These are phyloP conservation scores for Drosophila neotestacea DNA, from an alignment of 2,888 invertebrate genomes.

Conservation along the genomic window DNA sequence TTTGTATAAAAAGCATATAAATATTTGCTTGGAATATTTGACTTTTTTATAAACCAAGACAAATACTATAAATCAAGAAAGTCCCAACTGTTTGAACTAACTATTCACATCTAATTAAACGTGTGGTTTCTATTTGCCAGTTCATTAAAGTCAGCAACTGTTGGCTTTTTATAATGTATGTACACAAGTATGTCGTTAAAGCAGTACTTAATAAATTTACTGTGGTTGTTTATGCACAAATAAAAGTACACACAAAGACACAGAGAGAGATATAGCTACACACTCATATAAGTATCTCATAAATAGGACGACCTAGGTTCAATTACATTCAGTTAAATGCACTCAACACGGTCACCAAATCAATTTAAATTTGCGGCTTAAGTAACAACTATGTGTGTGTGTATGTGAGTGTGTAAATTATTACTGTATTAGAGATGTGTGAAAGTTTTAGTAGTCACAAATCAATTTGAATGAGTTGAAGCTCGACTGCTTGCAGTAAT, in stretches of 20 bases:
- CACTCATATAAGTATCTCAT: constrained; percentile 10
- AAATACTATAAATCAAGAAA: constrained; percentile 16
- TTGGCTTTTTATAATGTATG: constrained; percentile 7
- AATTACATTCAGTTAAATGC: constrained; percentile 68
- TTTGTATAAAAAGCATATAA: background rate
- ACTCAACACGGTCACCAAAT: constrained; percentile 57
- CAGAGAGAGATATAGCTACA: background rate
- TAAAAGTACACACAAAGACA: background rate
- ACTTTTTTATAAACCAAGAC: background rate
- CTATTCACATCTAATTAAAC: constrained; percentile 34
- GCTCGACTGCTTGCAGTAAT: background rate
- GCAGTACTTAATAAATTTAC: constrained; percentile 23
- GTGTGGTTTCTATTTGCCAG: constrained; percentile 41
- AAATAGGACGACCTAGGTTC: constrained; percentile 30
- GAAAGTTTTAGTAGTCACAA: background rate
- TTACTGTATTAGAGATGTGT: constrained; percentile 8
- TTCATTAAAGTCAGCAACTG: constrained; percentile 27
- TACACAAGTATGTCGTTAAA: constrained; percentile 12
- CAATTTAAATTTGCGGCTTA: constrained; percentile 63
- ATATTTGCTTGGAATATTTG: background rate
- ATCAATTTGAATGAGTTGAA: background rate
- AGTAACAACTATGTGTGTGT: constrained; percentile 6
- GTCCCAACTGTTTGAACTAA: constrained; percentile 8
- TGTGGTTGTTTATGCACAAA: constrained; percentile 13
- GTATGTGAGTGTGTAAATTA: constrained; percentile 4